Evolutionary conservation across 2,888 invertebrate genomes (phyloP).

Genomic region (Flexamia atlantica): DNA sequence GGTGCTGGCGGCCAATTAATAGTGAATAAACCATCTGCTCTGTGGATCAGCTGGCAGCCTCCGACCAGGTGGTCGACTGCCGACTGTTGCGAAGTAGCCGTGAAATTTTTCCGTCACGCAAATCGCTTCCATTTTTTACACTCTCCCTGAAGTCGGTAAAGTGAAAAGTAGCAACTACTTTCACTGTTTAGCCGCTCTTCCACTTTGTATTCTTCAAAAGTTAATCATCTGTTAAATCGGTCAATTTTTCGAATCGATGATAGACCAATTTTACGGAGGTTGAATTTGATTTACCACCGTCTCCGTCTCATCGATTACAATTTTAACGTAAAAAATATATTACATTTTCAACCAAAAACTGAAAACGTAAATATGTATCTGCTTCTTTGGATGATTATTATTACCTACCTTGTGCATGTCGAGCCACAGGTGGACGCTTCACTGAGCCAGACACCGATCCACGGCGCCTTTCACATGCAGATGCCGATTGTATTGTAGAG

Average conservation of each 20-base stretch:
- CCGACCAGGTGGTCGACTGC: slow-evolving; percentile 4
- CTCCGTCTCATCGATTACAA: no score
- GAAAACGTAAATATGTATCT: no score
- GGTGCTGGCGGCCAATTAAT: slow-evolving; percentile 3
- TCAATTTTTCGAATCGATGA: neutral
- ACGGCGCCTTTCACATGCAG: slow-evolving; percentile 28
- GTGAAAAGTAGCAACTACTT: neutral
- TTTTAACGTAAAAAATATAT: no score
- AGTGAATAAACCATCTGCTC: slow-evolving; percentile 9
- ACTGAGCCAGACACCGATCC: neutral
- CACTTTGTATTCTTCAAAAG: neutral
- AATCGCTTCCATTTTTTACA: slow-evolving; percentile 13
- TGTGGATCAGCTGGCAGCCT: slow-evolving; percentile 32
- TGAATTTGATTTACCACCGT: no score
- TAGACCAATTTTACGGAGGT: neutral
- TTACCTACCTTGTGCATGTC: neutral
- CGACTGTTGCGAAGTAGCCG: slow-evolving; percentile 30
- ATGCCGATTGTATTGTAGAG: neutral
- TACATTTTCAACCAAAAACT: no score
- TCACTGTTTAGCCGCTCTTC: neutral
- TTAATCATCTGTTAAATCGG: neutral
- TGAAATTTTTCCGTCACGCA: slow-evolving; percentile 27
- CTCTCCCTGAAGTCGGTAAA: neutral
- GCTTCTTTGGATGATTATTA: no score
- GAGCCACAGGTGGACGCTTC: slow-evolving; percentile 5